Percentiles rank a stretch among this genome's conserved stretches.
Evolutionary conservation across 2,797 vertebrate genomes (phyloP).

Genomic region (Streptopelia turtur): DNA sequence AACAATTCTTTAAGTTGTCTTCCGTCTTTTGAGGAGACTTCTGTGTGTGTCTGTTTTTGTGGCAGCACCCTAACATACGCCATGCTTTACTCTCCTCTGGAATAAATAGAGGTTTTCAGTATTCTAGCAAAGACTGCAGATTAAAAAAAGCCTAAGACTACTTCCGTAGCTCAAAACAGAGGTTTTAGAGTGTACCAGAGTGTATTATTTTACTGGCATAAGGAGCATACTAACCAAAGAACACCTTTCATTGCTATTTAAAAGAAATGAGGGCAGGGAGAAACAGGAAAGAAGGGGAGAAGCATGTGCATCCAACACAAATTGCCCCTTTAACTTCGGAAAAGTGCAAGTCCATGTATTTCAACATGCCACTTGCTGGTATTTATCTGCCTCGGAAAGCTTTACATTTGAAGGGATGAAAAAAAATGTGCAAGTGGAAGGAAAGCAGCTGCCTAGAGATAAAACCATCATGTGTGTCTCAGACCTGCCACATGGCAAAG

Average conservation of each 20-base stretch:
- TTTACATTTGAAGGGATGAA: background rate
- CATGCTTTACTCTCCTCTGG: background rate
- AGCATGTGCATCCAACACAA: background rate
- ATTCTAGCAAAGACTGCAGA: background rate
- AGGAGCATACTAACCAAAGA: background rate
- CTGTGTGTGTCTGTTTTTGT: background rate
- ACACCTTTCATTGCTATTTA: background rate
- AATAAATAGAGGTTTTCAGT: background rate
- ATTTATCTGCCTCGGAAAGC: background rate
- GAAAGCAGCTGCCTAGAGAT: background rate
- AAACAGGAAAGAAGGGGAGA: background rate
- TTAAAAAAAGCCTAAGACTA: background rate
- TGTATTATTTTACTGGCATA: background rate
- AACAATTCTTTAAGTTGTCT: background rate
- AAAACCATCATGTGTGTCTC: background rate
- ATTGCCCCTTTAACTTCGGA: background rate
- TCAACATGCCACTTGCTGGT: background rate
- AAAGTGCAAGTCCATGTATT: background rate
- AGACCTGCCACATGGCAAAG: background rate
- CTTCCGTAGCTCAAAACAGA: background rate
- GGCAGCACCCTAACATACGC: fast-evolving
- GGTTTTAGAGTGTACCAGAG: background rate
- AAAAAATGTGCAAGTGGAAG: background rate
- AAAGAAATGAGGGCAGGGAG: background rate
- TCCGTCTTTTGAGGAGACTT: background rate